phyloP scores from a whole-genome alignment of 2,797 vertebrate species.

The Malacoraja senta region DNA sequence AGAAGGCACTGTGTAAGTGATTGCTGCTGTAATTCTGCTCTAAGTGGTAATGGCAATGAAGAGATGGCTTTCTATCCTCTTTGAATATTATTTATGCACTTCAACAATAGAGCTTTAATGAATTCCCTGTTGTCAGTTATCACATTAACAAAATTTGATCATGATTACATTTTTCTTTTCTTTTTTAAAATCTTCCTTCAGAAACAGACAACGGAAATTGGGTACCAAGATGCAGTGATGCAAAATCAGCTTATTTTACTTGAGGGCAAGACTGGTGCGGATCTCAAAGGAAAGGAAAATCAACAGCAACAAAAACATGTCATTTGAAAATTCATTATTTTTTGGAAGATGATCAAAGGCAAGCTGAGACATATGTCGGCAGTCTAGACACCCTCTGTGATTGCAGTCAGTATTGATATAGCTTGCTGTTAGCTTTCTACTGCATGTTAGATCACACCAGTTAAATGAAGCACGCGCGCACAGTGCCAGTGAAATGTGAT shows the following conservation, averaged over 20 bases:
- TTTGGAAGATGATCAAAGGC: conserved; percentile 17
- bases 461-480: conserved; percentile 39
- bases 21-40: not conserved
- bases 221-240: conserved; percentile 95
- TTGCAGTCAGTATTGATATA: conserved; percentile 45
- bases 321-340: conserved; percentile 9
- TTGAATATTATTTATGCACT: not conserved
- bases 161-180: not conserved
- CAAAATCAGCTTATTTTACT: not conserved
- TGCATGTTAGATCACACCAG: conserved; percentile 80
- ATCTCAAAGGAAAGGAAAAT: not conserved
- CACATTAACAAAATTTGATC: not conserved
- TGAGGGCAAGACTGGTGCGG: not conserved
- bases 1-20: not conserved
- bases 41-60: not conserved
- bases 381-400: conserved; percentile 17
- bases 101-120: not conserved
- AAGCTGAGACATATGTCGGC: not conserved
- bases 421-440: conserved; percentile 68
- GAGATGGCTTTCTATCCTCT: not conserved
- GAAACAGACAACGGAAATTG: conserved; percentile 97
- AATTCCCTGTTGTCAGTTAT: not conserved
- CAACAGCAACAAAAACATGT: not conserved
- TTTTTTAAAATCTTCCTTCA: conserved; percentile 44
- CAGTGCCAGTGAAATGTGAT: not conserved